Conservation (phyloP, 2,113 vertebrate genomes). For the Motacilla alba region DNA sequence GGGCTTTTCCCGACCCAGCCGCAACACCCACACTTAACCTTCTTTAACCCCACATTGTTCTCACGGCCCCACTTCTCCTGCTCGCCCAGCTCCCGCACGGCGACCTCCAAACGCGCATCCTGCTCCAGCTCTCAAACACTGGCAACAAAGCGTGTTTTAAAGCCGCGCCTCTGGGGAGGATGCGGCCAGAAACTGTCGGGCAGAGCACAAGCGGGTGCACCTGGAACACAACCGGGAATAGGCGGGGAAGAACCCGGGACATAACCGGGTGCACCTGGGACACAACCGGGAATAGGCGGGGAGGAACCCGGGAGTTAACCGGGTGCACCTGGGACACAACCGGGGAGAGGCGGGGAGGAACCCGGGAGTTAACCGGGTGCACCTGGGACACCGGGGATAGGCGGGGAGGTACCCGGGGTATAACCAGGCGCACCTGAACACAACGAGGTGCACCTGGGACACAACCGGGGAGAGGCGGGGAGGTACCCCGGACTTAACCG, state of each 20-base stretch:
- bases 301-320: too few relatives aligned
- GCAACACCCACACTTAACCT: fast-evolving
- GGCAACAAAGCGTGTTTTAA: fast-evolving
- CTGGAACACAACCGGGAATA: not conserved
- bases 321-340: not conserved
- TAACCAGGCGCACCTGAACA: not conserved
- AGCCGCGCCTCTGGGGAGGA: not conserved
- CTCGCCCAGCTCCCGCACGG: fast-evolving
- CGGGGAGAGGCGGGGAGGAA: fast-evolving
- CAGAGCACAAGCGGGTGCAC: fast-evolving
- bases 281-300: fast-evolving
- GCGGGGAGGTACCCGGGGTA: not conserved
- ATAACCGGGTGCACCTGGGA: not conserved
- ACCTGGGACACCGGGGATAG: not conserved
- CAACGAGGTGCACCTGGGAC: not conserved
- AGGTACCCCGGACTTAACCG: too few relatives aligned
- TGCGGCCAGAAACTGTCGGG: fast-evolving
- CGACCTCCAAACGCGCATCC: fast-evolving
- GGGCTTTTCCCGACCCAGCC: fast-evolving
- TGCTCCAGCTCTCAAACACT: not conserved
- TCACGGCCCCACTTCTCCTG: fast-evolving
- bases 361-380: fast-evolving
- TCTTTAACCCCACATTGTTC: fast-evolving
- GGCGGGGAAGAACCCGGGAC: not conserved
- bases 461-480: not conserved